Conservation (phyloP, 2,888 invertebrate species). For the Arctia plantaginis region DNA sequence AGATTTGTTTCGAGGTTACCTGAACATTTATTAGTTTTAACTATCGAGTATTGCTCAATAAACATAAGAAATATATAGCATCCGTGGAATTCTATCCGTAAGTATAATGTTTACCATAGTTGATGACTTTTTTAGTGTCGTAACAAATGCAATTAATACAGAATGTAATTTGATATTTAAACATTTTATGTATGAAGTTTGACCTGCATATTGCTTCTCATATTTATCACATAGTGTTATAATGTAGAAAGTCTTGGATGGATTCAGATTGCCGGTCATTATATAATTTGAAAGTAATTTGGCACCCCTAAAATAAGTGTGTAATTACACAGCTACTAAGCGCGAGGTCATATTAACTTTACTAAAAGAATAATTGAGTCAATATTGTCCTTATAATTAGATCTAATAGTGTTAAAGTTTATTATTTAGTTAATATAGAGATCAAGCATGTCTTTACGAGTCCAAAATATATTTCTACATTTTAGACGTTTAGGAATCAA, state of each 20-base stretch:
- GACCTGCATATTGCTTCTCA: no score
- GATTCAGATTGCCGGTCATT: not conserved
- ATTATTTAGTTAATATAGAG: not conserved
- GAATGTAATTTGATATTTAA: not conserved
- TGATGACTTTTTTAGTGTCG: not conserved
- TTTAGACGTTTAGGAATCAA: not conserved
- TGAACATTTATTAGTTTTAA: not conserved
- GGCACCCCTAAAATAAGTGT: not conserved
- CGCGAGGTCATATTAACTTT: not conserved
- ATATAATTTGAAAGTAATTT: not conserved
- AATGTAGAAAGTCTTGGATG: not conserved
- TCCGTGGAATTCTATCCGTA: not conserved
- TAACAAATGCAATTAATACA: not conserved
- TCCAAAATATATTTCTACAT: not conserved
- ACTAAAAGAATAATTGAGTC: not conserved
- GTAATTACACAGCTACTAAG: not conserved
- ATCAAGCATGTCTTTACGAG: not conserved
- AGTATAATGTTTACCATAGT: not conserved
- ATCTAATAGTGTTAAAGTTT: not conserved
- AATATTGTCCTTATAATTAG: not conserved
- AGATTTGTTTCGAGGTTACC: not conserved
- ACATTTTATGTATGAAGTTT: not conserved
- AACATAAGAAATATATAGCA: not conserved
- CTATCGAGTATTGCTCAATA: not conserved
- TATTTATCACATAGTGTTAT: not conserved